These are phyloP conservation scores for Myanophis thanlyinensis DNA, from an alignment of 2,113 vertebrate genomes.

Conservation along the genomic window DNA sequence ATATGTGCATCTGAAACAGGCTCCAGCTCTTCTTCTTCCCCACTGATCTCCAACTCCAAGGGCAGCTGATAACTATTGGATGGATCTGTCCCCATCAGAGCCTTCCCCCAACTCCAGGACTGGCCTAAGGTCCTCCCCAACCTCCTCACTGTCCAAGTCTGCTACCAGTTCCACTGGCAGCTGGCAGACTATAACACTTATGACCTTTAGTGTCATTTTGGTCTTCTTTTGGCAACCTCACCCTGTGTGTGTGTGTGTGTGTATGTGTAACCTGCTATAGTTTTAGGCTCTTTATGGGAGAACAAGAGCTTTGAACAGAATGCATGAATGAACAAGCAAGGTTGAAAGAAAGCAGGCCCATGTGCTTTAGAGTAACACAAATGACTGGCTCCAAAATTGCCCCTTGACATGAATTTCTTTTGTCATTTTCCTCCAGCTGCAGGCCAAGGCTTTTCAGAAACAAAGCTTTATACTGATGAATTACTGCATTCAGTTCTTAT, in stretches of 20 bases:
- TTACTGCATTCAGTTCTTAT: slow-evolving; percentile 41
- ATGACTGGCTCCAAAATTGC: slow-evolving; percentile 44
- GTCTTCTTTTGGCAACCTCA: slow-evolving; percentile 40
- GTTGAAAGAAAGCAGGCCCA: slow-evolving; percentile 39
- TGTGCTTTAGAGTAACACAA: slow-evolving; percentile 44
- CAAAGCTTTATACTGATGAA: slow-evolving; percentile 54
- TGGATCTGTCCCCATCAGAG: too few relatives aligned
- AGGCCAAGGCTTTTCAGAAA: slow-evolving; percentile 24
- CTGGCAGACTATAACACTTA: too few relatives aligned
- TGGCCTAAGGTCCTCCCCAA: too few relatives aligned
- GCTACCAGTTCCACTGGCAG: too few relatives aligned
- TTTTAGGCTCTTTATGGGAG: slow-evolving; percentile 42
- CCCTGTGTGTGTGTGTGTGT: neutral
- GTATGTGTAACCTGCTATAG: slow-evolving; percentile 43
- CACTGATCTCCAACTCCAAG: too few relatives aligned
- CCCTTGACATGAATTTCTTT: slow-evolving; percentile 13
- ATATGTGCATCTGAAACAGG: too few relatives aligned
- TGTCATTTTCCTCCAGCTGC: slow-evolving; percentile 42
- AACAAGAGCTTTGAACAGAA: slow-evolving; percentile 60
- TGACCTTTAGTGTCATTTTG: slow-evolving; percentile 46
- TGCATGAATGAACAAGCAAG: slow-evolving; percentile 57
- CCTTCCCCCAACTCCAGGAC: too few relatives aligned
- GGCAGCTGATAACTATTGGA: too few relatives aligned
- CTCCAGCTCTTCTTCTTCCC: too few relatives aligned
- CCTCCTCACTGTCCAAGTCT: too few relatives aligned